Conservation (phyloP, 1,140 invertebrate species). For the Holotrichia oblita region DNA sequence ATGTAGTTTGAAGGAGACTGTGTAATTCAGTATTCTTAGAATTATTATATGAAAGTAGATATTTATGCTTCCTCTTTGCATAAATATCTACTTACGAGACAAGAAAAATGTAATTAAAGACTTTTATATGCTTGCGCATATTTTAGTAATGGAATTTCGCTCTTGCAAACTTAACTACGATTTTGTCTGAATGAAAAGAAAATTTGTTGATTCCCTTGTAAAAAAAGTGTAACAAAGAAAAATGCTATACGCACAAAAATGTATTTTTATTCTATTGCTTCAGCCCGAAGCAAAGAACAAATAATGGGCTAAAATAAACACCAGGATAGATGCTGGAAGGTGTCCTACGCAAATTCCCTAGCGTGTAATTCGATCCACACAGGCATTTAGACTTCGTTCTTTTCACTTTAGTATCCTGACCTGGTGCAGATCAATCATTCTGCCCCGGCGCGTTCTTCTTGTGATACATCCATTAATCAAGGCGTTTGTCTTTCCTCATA, state of each 20-base stretch:
- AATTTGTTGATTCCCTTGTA: neutral
- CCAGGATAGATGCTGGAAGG: neutral
- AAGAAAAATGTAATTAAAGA: too few relatives aligned
- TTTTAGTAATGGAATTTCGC: too few relatives aligned
- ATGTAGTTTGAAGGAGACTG: too few relatives aligned
- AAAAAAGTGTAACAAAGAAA: neutral
- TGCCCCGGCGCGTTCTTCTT: neutral
- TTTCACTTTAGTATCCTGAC: constrained; percentile 24
- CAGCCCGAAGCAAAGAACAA: neutral
- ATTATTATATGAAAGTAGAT: too few relatives aligned
- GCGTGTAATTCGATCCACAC: constrained; percentile 30
- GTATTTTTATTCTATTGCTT: constrained; percentile 17
- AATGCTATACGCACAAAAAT: constrained; percentile 17
- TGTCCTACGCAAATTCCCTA: constrained; percentile 32
- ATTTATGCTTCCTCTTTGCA: too few relatives aligned
- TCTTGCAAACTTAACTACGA: neutral
- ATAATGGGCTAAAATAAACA: constrained; percentile 33
- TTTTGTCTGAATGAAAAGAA: neutral
- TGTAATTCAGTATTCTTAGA: too few relatives aligned
- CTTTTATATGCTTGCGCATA: too few relatives aligned
- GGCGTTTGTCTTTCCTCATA: constrained; percentile 28
- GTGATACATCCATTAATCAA: constrained; percentile 34
- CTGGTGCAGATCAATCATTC: constrained; percentile 25
- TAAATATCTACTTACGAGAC: too few relatives aligned
- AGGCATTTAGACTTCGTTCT: constrained; percentile 35